Percentiles rank a stretch among this genome's conserved stretches.
Conservation (phyloP, 2,888 invertebrate species). For the Tenthredo scrophulariae region DNA sequence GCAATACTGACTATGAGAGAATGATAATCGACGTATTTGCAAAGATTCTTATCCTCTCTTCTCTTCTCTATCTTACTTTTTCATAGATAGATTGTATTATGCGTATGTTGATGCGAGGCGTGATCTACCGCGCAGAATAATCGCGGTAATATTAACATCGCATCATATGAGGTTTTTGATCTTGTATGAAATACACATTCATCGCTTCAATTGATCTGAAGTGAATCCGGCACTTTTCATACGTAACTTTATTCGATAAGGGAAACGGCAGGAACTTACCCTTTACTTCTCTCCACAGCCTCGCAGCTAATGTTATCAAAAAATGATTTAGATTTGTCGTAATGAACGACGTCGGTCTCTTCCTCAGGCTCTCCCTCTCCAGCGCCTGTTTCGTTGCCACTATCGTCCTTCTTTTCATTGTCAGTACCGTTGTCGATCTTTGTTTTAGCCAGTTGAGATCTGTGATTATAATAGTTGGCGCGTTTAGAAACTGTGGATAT, state of each 20-base stretch:
- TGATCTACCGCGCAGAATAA: not conserved
- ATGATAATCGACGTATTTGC: too few relatives aligned
- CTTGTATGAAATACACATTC: constrained; percentile 73
- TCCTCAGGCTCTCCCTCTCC: constrained; percentile 90
- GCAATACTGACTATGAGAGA: too few relatives aligned
- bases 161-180: constrained; percentile 63
- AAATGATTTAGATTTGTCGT: constrained; percentile 98
- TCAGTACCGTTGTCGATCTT: constrained; percentile 84
- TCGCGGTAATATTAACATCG: constrained; percentile 55
- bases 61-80: too few relatives aligned
- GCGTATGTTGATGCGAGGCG: not conserved
- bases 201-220: constrained; percentile 68
- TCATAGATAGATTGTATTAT: too few relatives aligned
- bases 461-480: constrained; percentile 54
- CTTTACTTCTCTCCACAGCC: constrained; percentile 92
- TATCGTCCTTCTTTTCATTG: constrained; percentile 92
- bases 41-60: too few relatives aligned
- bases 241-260: constrained; percentile 56
- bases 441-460: constrained; percentile 90
- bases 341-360: constrained; percentile 85
- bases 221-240: constrained; percentile 72
- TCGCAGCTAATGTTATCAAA: constrained; percentile 99
- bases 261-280: constrained; percentile 75
- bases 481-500: not conserved
- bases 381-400: constrained; percentile 93